These are phyloP conservation scores for Meandrusa payeni DNA, from an alignment of 2,888 invertebrate genomes.

Conservation along the genomic window DNA sequence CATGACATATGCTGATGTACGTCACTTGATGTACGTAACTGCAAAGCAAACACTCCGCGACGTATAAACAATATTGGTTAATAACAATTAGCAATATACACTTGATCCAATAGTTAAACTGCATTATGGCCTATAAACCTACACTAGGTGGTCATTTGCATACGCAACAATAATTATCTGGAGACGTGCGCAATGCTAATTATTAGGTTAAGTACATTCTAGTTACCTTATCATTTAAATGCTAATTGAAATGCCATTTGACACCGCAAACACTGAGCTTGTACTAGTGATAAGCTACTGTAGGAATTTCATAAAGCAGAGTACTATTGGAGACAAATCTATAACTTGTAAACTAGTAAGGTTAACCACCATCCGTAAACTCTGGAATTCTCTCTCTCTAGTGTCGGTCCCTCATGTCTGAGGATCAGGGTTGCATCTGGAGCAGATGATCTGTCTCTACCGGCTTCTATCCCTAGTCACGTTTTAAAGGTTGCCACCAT, in stretches of 20 bases:
- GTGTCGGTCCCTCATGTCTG: too few relatives aligned
- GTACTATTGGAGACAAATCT: too few relatives aligned
- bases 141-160: slow-evolving; percentile 7
- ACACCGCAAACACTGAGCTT: neutral
- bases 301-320: too few relatives aligned
- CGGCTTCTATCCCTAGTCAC: too few relatives aligned
- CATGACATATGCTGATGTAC: too few relatives aligned
- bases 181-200: slow-evolving; percentile 19
- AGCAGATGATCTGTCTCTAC: too few relatives aligned
- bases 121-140: slow-evolving; percentile 7
- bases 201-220: slow-evolving; percentile 15
- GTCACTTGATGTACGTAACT: too few relatives aligned
- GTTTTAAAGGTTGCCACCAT: too few relatives aligned
- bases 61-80: neutral
- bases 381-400: too few relatives aligned
- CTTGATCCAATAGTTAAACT: slow-evolving; percentile 11
- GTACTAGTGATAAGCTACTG: neutral
- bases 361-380: too few relatives aligned
- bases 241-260: slow-evolving; percentile 21
- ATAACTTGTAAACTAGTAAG: too few relatives aligned
- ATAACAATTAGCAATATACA: slow-evolving; percentile 18
- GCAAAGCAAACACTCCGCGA: slow-evolving; percentile 2
- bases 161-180: slow-evolving; percentile 21
- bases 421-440: too few relatives aligned
- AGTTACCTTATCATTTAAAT: slow-evolving; percentile 21